phyloP scores from a whole-genome alignment of 2,888 invertebrate species.

The Cyaniris semiargus region DNA sequence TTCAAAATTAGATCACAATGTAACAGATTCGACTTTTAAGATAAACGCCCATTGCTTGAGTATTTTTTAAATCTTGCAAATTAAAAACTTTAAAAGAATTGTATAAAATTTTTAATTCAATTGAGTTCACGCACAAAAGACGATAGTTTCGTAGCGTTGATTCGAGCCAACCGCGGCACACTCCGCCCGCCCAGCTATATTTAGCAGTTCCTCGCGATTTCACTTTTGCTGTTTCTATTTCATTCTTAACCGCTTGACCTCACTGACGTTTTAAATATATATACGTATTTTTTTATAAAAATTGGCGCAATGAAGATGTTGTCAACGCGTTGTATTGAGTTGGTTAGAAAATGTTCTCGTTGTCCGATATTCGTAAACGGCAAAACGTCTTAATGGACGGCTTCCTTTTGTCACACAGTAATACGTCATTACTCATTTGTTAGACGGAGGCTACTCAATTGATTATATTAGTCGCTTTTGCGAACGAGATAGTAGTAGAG shows the following conservation, averaged over 20 bases:
- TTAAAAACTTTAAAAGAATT: neutral
- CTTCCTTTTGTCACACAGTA: slow-evolving; percentile 8
- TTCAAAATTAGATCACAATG: slow-evolving; percentile 27
- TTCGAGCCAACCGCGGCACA: slow-evolving; percentile 49
- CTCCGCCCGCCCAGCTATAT: slow-evolving; percentile 68
- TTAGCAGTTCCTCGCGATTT: slow-evolving; percentile 77
- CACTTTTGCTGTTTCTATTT: slow-evolving; percentile 78
- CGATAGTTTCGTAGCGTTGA: slow-evolving; percentile 52
- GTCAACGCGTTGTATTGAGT: neutral
- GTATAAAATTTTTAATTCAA: slow-evolving; percentile 34
- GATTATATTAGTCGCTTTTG: neutral
- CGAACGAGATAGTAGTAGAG: too few species aligned
- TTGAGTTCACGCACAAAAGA: slow-evolving; percentile 53
- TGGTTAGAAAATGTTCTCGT: neutral
- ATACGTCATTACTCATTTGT: neutral
- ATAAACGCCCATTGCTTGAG: neutral
- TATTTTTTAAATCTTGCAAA: neutral
- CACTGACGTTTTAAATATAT: slow-evolving; percentile 59
- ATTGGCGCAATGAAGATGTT: neutral
- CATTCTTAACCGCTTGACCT: slow-evolving; percentile 67
- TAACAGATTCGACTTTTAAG: slow-evolving; percentile 13
- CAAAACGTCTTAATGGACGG: slow-evolving; percentile 4
- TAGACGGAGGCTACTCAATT: neutral
- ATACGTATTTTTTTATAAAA: slow-evolving; percentile 35
- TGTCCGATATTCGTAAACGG: neutral